phyloP scores from a whole-genome alignment of 2,113 vertebrate species.

The Malaclemys terrapin region DNA sequence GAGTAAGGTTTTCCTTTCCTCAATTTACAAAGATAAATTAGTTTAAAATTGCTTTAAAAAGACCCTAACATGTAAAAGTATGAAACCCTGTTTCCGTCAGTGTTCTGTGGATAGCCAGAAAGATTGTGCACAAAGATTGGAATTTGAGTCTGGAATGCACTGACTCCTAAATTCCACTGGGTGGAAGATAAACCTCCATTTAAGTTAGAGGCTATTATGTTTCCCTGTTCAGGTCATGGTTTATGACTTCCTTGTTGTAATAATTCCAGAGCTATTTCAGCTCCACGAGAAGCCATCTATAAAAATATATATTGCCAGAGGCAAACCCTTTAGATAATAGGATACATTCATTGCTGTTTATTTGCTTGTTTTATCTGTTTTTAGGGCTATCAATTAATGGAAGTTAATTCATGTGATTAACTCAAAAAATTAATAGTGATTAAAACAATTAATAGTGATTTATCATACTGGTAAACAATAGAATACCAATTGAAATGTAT shows the following conservation, averaged over 20 bases:
- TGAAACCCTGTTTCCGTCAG: neutral
- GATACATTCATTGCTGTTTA: neutral
- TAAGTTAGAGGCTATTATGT: neutral
- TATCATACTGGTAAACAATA: too few species aligned
- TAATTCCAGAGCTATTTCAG: neutral
- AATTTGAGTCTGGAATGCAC: neutral
- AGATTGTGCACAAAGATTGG: neutral
- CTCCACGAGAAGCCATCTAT: neutral
- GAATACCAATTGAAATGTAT: too few species aligned
- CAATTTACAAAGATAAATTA: neutral
- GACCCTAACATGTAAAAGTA: neutral
- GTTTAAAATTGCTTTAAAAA: neutral
- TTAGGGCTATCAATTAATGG: too few species aligned
- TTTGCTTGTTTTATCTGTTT: neutral
- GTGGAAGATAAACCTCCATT: neutral
- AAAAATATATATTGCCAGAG: neutral
- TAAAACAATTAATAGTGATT: too few species aligned
- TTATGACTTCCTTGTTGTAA: neutral
- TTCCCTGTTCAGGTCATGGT: neutral
- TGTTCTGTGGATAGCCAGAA: neutral
- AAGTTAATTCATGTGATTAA: too few species aligned
- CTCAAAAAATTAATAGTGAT: too few species aligned
- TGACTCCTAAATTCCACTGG: neutral
- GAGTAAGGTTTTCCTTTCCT: neutral
- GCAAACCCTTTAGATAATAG: neutral